phyloP scores from a whole-genome alignment of 2,113 vertebrate genomes.

The Dasypus novemcinctus region DNA sequence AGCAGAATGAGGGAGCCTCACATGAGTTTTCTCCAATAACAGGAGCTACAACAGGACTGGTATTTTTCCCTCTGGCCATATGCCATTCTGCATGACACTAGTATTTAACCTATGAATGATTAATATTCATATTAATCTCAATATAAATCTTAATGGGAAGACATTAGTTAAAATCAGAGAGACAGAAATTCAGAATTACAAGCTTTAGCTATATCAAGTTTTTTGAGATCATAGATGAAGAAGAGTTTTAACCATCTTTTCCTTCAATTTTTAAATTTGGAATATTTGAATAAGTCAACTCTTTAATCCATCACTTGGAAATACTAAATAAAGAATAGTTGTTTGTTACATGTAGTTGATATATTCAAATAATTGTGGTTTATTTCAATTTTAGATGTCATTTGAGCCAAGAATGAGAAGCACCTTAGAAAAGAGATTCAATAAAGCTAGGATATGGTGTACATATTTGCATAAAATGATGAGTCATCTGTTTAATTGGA shows the following conservation, averaged over 20 bases:
- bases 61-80: neutral
- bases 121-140: neutral
- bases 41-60: neutral
- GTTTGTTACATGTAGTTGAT: neutral
- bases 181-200: neutral
- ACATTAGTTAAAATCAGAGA: neutral
- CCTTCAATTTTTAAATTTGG: neutral
- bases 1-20: neutral
- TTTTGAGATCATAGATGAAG: neutral
- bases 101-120: neutral
- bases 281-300: neutral
- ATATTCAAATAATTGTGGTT: neutral
- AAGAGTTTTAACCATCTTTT: neutral
- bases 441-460: neutral
- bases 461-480: neutral
- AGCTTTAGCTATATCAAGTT: neutral
- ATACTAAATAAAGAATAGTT: neutral
- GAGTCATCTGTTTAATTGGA: neutral
- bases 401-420: neutral
- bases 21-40: neutral
- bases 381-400: neutral
- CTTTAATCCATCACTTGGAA: neutral
- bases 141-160: neutral
- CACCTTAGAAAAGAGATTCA: neutral
- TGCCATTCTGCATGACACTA: neutral